A percentile compares a stretch with the other conserved stretches of the same genome.
Conservation (phyloP, 2,113 vertebrate species). For the Pelodiscus sinensis region DNA sequence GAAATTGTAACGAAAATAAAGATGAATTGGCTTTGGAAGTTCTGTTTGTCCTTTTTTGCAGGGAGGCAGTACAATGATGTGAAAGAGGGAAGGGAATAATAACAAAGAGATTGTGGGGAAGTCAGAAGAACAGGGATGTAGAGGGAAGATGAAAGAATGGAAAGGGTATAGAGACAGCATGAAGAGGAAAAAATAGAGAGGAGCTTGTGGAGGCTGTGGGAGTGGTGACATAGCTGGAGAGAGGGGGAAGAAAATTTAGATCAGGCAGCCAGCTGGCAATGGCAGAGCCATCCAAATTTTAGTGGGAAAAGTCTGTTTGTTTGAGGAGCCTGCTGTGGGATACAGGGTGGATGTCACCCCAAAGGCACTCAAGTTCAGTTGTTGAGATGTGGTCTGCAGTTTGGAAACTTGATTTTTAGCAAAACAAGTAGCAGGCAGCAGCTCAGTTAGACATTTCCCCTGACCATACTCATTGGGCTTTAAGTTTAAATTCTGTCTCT, state of each 20-base stretch:
- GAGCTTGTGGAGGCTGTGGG: not conserved
- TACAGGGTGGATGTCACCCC: not conserved
- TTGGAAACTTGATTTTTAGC: not conserved
- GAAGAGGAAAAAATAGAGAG: not conserved
- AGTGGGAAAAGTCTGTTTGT: not conserved
- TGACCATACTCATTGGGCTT: not conserved
- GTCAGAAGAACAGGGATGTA: not conserved
- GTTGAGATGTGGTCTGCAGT: not conserved
- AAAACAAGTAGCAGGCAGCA: not conserved
- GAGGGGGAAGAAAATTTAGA: not conserved
- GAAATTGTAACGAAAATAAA: not conserved
- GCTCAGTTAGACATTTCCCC: fast-evolving
- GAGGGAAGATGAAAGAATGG: not conserved
- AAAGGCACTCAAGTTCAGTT: not conserved
- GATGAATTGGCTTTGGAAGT: not conserved
- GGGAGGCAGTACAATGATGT: not conserved
- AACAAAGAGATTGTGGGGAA: not conserved
- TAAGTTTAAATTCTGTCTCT: not conserved
- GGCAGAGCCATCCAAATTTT: not conserved
- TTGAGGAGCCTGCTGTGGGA: not conserved
- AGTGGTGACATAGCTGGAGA: not conserved
- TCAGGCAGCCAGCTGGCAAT: not conserved
- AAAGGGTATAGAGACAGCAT: not conserved
- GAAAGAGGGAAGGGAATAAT: not conserved
- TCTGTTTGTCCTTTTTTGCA: not conserved